A percentile compares a stretch with the other conserved stretches of the same genome.
Evolutionary conservation across 2,113 vertebrate species (phyloP).

Genomic region (Oxygymnocypris stewartii): DNA sequence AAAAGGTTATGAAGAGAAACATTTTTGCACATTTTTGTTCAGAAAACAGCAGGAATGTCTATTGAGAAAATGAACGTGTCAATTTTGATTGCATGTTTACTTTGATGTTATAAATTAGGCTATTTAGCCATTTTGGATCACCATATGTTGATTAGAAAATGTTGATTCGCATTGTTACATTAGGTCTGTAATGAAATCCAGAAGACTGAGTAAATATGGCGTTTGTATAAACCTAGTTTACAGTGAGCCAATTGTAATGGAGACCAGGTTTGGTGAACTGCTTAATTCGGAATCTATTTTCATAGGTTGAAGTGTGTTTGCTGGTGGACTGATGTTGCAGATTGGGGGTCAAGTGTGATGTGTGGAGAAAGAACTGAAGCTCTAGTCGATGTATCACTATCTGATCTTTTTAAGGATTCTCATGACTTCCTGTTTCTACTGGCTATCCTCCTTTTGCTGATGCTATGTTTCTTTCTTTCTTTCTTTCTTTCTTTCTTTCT

Average conservation of each 20-base stretch:
- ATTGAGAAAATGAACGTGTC: neutral
- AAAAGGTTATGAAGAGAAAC: conserved; percentile 17
- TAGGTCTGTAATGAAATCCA: neutral
- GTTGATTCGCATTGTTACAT: no score
- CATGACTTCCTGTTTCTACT: conserved; percentile 35
- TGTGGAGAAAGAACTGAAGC: conserved; percentile 23
- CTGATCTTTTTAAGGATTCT: conserved; percentile 25
- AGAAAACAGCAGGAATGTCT: neutral
- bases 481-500: neutral
- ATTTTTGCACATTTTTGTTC: conserved; percentile 37
- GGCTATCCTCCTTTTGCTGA: conserved; percentile 20
- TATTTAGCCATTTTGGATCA: neutral
- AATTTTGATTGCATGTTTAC: neutral
- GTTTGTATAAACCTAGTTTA: neutral
- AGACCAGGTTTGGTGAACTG: neutral
- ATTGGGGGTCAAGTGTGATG: conserved; percentile 38
- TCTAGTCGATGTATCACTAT: conserved; percentile 37
- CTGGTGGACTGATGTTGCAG: neutral
- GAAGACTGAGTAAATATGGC: neutral
- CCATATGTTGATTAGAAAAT: neutral
- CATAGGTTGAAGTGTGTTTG: neutral
- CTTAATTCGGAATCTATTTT: neutral
- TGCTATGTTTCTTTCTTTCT: neutral
- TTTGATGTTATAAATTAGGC: neutral
- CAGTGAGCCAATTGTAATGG: neutral